These are phyloP conservation scores for Parus major DNA, from an alignment of 2,113 vertebrate genomes.

Conservation along the genomic window DNA sequence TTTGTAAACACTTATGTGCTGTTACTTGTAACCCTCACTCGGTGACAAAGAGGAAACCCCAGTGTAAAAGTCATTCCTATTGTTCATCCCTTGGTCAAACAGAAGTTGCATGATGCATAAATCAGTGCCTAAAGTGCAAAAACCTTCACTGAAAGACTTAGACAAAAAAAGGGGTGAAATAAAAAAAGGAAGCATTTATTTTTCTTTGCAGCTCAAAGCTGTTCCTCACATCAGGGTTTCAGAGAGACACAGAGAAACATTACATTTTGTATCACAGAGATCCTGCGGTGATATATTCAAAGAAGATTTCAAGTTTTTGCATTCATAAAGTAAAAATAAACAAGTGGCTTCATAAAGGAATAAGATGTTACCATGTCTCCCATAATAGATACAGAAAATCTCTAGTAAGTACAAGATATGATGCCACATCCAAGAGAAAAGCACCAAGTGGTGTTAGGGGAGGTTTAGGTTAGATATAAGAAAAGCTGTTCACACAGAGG, in stretches of 20 bases:
- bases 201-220: neutral
- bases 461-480: neutral
- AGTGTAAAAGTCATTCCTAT: neutral
- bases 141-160: neutral
- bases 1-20: neutral
- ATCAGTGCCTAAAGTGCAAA: neutral
- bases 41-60: neutral
- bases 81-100: neutral
- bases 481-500: neutral
- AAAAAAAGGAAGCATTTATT: neutral
- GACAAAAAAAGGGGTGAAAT: neutral
- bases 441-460: neutral
- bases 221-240: neutral
- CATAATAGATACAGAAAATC: neutral
- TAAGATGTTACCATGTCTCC: neutral
- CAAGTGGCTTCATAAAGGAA: neutral
- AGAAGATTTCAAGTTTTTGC: neutral
- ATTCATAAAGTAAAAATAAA: neutral
- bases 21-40: neutral
- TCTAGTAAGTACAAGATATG: neutral
- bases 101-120: neutral
- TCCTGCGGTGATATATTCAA: neutral
- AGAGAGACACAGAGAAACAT: neutral
- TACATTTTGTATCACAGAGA: neutral
- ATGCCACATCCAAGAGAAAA: neutral